Evolutionary conservation across 2,888 invertebrate species (phyloP), one percentile per base, ranked within the genome.

Genomic region (Stenurella melanura): DNA sequence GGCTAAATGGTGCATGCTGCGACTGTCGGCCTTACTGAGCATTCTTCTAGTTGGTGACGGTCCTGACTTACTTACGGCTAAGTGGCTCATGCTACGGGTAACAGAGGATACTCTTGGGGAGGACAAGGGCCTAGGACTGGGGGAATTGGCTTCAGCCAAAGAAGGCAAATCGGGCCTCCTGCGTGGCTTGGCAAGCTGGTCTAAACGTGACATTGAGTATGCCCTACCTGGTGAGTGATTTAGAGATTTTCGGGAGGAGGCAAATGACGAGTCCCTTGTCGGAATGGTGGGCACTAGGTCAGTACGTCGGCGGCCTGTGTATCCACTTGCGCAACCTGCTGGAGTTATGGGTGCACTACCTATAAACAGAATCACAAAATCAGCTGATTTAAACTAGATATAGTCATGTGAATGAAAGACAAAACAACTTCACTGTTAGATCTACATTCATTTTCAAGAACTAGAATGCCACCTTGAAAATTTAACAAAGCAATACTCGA

Each of bases 131-230:
- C 86, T 85, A 78, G 87, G 85, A 78, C 87, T 81, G 75, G 83
- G 77, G 73, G 85, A 79, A 82, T 83, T 76, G 79, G 82, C 83
- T 85, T 89, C 89, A 80, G 87, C 85, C 80, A 89, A 85, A 69
- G 89, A 87, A 78, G 89, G 87, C 83, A 90, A 85, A 80, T 88
- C 88, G 81, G 73, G 92, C 85, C 92, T 91, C 83, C 86, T 88
- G 85, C 94, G 92, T 83, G 95, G 95, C 90, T 93, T 93, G 85
- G 95, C 92, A 90, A 95, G 92, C 89, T 94, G 94, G 93, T 97
- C 97, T 92, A 97, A 93, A 86, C 97, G 94, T 88, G 96, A 95
- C 96, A 97, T 96, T 90, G 96, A 96, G 92, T 95, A 95, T 88
- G 97, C 96, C 93, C 97, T 96, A 93, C 95, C 95, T 94, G 93